Percentiles rank a stretch among this genome's conserved stretches.
These are phyloP conservation scores for Berghia stephanieae DNA, from an alignment of 1,140 invertebrate species.

Conservation along the genomic window DNA sequence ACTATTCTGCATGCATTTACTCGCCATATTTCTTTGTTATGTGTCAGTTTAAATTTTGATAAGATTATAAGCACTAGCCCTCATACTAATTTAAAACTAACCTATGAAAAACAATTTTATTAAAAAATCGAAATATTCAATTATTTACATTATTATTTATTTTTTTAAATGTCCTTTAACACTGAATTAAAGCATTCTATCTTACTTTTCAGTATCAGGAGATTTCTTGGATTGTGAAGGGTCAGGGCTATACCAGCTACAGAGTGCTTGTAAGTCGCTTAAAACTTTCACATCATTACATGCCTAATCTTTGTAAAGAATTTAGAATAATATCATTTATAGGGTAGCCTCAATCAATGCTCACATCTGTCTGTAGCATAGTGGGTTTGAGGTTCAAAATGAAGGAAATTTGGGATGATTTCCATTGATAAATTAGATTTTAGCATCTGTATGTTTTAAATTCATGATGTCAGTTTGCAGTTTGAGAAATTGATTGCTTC, in stretches of 20 bases:
- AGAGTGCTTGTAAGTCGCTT: conserved; percentile 76
- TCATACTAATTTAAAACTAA: too few relatives aligned
- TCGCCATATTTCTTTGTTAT: too few relatives aligned
- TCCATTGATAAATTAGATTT: neutral
- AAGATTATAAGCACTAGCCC: too few relatives aligned
- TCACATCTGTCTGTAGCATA: neutral
- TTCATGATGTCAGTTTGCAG: neutral
- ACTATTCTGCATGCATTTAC: too few relatives aligned
- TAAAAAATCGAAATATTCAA: too few relatives aligned
- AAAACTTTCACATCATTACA: neutral
- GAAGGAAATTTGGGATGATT: neutral
- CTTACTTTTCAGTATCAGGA: conserved; percentile 78
- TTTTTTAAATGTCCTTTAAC: too few relatives aligned
- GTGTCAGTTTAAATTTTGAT: too few relatives aligned
- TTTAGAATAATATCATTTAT: neutral
- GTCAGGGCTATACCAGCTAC: conserved; percentile 84
- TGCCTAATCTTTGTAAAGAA: neutral
- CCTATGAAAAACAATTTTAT: too few relatives aligned
- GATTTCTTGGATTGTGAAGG: conserved; percentile 93
- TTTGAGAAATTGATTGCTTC: neutral
- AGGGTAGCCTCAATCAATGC: neutral
- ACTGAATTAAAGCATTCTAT: too few relatives aligned
- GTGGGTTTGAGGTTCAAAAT: neutral
- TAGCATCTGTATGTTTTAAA: neutral
- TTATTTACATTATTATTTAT: too few relatives aligned